Evolutionary conservation across 2,797 vertebrate genomes (phyloP).

Genomic region (Typhlichthys subterraneus): DNA sequence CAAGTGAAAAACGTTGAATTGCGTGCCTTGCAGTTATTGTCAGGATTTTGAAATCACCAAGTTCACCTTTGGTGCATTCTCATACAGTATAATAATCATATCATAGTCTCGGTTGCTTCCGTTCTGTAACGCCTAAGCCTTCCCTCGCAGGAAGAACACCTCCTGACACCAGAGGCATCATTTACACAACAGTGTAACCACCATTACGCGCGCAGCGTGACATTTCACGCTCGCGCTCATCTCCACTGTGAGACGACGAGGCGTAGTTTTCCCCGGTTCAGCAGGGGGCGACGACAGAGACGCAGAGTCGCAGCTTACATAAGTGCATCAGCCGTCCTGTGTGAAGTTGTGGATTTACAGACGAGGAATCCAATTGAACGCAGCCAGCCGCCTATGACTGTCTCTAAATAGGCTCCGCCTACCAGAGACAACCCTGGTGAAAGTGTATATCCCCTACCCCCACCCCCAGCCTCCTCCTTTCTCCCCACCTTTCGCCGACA

Average conservation of each 20-base stretch:
- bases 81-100: constrained; percentile 32
- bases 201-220: constrained; percentile 58
- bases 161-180: constrained; percentile 44
- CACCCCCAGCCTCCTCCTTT: constrained; percentile 25
- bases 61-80: constrained; percentile 10
- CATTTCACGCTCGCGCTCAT: constrained; percentile 54
- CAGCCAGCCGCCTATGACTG: constrained; percentile 40
- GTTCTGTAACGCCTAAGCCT: constrained; percentile 27
- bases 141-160: constrained; percentile 54
- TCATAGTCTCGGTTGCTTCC: background rate
- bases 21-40: no score
- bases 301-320: constrained; percentile 43
- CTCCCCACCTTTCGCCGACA: constrained; percentile 67
- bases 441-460: constrained; percentile 51
- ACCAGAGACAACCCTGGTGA: constrained; percentile 48
- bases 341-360: constrained; percentile 57
- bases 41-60: no score
- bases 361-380: background rate
- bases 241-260: constrained; percentile 55
- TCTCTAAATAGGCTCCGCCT: constrained; percentile 50
- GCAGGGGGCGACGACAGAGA: constrained; percentile 43
- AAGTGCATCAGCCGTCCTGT: constrained; percentile 58
- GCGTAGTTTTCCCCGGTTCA: constrained; percentile 42
- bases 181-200: constrained; percentile 44
- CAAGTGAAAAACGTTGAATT: no score